Conservation (phyloP, 2,113 vertebrate species). For the Chaenogobius annularis region DNA sequence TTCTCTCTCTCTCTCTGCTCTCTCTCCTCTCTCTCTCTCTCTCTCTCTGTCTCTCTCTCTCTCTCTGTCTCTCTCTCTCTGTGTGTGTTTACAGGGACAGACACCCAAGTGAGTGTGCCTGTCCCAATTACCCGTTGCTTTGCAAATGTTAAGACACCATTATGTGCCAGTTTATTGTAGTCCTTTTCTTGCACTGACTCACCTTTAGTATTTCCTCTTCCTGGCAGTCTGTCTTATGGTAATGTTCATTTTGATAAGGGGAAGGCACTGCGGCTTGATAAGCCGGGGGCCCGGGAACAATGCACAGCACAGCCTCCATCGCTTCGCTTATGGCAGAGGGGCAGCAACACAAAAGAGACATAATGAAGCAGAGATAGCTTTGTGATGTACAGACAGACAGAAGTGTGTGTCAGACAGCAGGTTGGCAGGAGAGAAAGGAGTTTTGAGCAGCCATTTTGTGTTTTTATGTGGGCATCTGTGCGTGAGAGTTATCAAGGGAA, state of each 20-base stretch:
- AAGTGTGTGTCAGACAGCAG: conserved; percentile 4
- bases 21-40: too few relatives aligned
- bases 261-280: conserved; percentile 36
- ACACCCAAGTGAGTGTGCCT: conserved; percentile 35
- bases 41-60: too few relatives aligned
- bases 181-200: conserved; percentile 33
- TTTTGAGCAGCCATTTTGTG: conserved; percentile 17
- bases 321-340: conserved; percentile 52
- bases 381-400: conserved; percentile 40
- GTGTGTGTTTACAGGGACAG: neutral
- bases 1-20: too few relatives aligned
- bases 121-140: conserved; percentile 25
- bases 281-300: conserved; percentile 52
- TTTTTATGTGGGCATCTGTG: conserved; percentile 17
- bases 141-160: conserved; percentile 63
- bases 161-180: conserved; percentile 46
- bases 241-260: conserved; percentile 66
- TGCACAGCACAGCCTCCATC: conserved; percentile 32
- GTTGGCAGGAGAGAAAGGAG: conserved; percentile 11
- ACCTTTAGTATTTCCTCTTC: conserved; percentile 57
- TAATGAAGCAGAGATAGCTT: conserved; percentile 65
- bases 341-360: conserved; percentile 60
- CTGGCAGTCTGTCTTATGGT: conserved; percentile 57
- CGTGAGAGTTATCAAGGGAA: conserved; percentile 23
- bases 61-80: too few relatives aligned